These are phyloP conservation scores for Ceyx erithaca DNA, from an alignment of 2,797 vertebrate genomes.

Conservation along the genomic window DNA sequence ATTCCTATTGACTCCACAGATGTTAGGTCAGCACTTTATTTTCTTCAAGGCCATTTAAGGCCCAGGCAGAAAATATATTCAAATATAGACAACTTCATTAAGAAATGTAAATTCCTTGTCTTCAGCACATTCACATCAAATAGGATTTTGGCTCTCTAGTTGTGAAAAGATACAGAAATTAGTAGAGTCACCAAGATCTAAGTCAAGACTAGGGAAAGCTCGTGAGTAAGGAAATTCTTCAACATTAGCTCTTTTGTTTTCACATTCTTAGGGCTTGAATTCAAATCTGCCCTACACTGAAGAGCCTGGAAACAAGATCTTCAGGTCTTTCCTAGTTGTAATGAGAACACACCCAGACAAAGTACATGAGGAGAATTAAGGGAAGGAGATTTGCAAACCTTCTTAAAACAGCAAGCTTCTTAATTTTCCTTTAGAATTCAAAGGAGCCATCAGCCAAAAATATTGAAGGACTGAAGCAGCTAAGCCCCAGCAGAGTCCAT, in stretches of 20 bases:
- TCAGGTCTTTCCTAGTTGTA: conserved; percentile 57
- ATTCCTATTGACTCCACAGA: background rate
- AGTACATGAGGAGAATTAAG: conserved; percentile 43
- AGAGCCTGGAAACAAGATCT: conserved; percentile 61
- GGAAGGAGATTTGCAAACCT: conserved; percentile 43
- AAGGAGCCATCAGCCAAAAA: conserved; percentile 21
- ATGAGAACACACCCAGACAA: conserved; percentile 46
- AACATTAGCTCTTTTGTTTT: background rate
- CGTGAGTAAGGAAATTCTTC: conserved; percentile 32
- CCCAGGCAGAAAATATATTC: background rate
- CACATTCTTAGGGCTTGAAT: conserved; percentile 32
- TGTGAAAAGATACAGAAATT: background rate
- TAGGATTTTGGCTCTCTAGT: background rate
- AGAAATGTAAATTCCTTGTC: background rate
- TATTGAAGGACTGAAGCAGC: conserved; percentile 24
- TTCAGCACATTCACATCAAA: background rate
- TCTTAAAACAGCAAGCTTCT: conserved; percentile 35
- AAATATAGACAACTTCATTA: background rate
- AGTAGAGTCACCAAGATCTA: background rate
- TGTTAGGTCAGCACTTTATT: background rate
- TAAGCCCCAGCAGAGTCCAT: conserved; percentile 26
- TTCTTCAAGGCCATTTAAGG: background rate
- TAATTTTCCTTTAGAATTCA: conserved; percentile 48
- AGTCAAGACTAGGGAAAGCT: background rate
- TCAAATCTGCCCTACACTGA: conserved; percentile 26